Evolutionary conservation across 2,888 invertebrate genomes (phyloP).

Genomic region (Nasonovia ribisnigri): DNA sequence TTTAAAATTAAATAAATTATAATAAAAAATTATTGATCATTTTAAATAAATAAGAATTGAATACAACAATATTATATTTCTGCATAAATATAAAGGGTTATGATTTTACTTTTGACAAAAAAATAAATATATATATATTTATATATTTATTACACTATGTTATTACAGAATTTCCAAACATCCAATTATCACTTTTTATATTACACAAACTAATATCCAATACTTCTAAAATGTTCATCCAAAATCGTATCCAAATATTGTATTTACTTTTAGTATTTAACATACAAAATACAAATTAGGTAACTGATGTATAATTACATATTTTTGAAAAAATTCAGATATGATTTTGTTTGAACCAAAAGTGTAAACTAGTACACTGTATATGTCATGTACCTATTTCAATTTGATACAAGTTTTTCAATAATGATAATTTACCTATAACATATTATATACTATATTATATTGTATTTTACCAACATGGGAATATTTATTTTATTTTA

Average conservation of each 20-base stretch:
- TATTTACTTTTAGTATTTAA: constrained; percentile 35
- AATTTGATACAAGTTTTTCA: neutral
- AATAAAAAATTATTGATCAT: neutral
- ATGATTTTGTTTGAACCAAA: constrained; percentile 37
- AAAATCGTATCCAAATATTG: constrained; percentile 47
- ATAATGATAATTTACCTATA: constrained; percentile 41
- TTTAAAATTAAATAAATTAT: constrained; percentile 15
- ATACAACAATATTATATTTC: neutral
- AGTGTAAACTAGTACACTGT: neutral
- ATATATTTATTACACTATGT: neutral
- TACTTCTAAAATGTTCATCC: neutral
- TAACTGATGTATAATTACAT: constrained; percentile 40
- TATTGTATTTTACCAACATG: neutral
- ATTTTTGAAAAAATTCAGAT: constrained; percentile 8
- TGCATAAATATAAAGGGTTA: neutral
- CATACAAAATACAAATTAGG: constrained; percentile 46
- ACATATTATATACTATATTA: constrained; percentile 1
- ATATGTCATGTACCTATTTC: neutral
- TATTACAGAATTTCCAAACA: neutral
- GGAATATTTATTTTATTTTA: constrained; percentile 4
- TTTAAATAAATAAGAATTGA: constrained; percentile 12
- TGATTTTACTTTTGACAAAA: constrained; percentile 22
- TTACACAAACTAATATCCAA: neutral
- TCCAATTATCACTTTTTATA: neutral
- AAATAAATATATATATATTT: neutral